Base-by-base conservation (phyloP, 2,113 vertebrate species). In the Apaloderma vittatum region DNA sequence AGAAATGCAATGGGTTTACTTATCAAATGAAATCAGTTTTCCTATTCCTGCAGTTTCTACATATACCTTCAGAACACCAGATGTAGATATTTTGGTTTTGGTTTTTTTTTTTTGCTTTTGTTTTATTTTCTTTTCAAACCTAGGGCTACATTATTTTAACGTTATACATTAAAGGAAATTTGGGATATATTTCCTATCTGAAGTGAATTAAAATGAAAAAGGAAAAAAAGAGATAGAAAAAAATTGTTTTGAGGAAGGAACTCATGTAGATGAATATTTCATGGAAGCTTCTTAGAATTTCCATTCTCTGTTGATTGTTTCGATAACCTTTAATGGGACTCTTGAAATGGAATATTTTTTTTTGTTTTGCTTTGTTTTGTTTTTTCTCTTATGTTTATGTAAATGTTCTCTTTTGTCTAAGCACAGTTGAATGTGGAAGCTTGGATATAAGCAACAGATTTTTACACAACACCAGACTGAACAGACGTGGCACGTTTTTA, bases 91-190 rank as follows among this genome's bases (percentile, higher is more conserved):
- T 21, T n/a, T 66, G n/a, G n/a, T n/a, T n/a, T 66, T 18, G 11
- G 3, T 7, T 1, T 0, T 0, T 15, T 30, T 34, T 7, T 3
- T 59, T 72, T 51, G 12, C 2, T 84, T 62, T 32, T 48, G 5
- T 21, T 43, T 3, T 37, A 3, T 9, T 1, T 24, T 34, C 37
- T 58, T 16, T 30, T n/a, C 52, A 30, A 52, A 13, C 3, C 17
- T 40, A 40, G 1, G 0, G 3, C 5, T 88, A 17, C 5, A 51
- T 3, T 12, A 57, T 52, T 70, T 88, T 40, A 77, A 66, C 6
- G 3, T 36, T 36, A 36, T 15, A 9, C 2, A 18, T 49, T 76
- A 21, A 26, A 36, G 19, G 29, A 71, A 46, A 52, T 57, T 48
- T 84, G 4, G 5, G 5, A 15, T 30, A 12, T 10, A 9, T 65